Percentiles rank a stretch among this genome's conserved stretches.
Conservation (phyloP, 2,113 vertebrate species). For the Dasypus novemcinctus region DNA sequence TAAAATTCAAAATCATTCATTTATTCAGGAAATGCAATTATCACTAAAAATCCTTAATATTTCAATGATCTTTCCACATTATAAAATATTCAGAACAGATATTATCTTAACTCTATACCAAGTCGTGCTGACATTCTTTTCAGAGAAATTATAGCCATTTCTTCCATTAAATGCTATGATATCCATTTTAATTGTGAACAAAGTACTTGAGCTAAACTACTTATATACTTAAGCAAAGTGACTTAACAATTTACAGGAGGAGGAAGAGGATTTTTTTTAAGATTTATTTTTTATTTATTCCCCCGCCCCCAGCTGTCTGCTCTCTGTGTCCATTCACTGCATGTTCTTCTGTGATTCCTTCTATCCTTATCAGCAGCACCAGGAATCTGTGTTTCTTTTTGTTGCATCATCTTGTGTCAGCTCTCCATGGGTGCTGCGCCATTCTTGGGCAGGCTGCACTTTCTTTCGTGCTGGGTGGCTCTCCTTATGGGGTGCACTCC, state of each 20-base stretch:
- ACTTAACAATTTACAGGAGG: conserved; percentile 30
- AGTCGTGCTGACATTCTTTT: conserved; percentile 65
- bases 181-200: conserved; percentile 61
- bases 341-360: too few relatives aligned
- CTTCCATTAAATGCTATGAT: conserved; percentile 45
- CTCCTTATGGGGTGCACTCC: too few relatives aligned
- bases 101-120: conserved; percentile 51
- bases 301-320: too few relatives aligned
- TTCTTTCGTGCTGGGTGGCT: too few relatives aligned
- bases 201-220: conserved; percentile 52
- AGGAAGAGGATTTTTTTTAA: neutral
- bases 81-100: conserved; percentile 62
- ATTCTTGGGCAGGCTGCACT: too few relatives aligned
- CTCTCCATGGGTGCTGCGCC: too few relatives aligned
- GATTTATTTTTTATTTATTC: too few relatives aligned
- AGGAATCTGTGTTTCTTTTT: too few relatives aligned
- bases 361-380: too few relatives aligned
- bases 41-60: conserved; percentile 38
- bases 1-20: conserved; percentile 64
- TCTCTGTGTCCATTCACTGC: too few relatives aligned
- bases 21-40: conserved; percentile 70
- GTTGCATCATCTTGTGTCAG: too few relatives aligned
- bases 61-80: conserved; percentile 61
- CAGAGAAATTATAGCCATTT: conserved; percentile 41
- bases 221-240: conserved; percentile 50